Base-by-base conservation (phyloP, 2,797 vertebrate genomes). In the Cirrhinus molitorella region DNA sequence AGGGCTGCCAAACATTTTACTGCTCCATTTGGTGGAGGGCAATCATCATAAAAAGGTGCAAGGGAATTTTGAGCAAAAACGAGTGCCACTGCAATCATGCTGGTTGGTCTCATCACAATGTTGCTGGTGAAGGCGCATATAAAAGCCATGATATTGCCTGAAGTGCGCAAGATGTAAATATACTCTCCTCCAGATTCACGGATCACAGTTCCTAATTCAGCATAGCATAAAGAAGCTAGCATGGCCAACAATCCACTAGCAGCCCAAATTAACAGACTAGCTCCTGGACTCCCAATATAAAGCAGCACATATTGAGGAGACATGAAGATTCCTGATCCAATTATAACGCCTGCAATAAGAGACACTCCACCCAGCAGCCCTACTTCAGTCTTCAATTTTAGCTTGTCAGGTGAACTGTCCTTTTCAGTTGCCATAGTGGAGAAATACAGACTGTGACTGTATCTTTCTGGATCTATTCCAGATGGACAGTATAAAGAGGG, bases 261-360 rank as follows among this genome's bases (percentile, higher is more conserved):
- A 5, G 94, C 94, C 97, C 97, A 98, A 74, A 97, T 90, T 66
- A 95, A 51, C 72, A 98, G 91, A 88, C 96, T 96, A 88, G 95
- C 96, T 8, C 95, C 95, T 0, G 97, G 94, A 85, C 96, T 98
- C 25, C 96, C 96, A 37, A 95, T 93, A 59, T 94, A 88, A 37
- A 73, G 67, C 0, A 98, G 91, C 4, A 98, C 93, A 17, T 94
- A 94, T 90, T 97, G 95, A 0, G 97, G 97, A 19, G 96, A 96
- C 96, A 97, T 97, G 88, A 99, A 97, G 89, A 98, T 97, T 79
- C 97, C 96, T 0, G 96, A 97, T 47, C 96, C 95, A 1, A 98
- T 96, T 96, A 97, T 96, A 0, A 95, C 96, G 21, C 97, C 96
- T 1, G 90, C 93, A 2, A 96, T 95, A 81, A 99, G 93, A 59